phyloP scores from a whole-genome alignment of 1,140 invertebrate genomes.

The Lordiphosa collinella region DNA sequence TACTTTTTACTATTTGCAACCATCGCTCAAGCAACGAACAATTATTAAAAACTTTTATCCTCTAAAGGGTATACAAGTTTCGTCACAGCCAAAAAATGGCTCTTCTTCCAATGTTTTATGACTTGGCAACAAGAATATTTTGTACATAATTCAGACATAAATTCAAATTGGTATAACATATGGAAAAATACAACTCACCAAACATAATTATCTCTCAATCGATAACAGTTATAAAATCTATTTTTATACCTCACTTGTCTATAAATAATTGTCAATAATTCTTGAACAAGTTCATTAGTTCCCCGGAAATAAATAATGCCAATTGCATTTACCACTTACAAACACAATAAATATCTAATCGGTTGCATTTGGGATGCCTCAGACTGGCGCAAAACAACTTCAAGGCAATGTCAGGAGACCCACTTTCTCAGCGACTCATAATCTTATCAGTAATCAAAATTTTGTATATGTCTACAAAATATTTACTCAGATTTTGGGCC shows the following conservation, averaged over 20 bases:
- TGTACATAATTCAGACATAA: background rate
- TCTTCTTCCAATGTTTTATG: background rate
- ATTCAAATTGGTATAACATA: background rate
- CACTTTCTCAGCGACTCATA: background rate
- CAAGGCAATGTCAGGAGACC: background rate
- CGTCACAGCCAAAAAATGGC: no score
- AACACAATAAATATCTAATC: constrained; percentile 3
- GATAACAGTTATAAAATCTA: background rate
- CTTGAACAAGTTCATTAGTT: constrained; percentile 3
- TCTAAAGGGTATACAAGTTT: no score
- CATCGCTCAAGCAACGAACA: no score
- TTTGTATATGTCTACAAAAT: no score
- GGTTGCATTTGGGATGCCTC: background rate
- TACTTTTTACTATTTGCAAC: no score
- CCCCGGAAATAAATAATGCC: constrained; percentile 1
- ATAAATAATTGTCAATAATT: constrained; percentile 1
- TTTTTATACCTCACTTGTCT: constrained; percentile 4
- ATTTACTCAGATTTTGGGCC: no score
- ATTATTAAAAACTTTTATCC: no score
- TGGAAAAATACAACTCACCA: constrained; percentile 1
- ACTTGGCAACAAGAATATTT: constrained; percentile 27
- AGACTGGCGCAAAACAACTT: constrained; percentile 1
- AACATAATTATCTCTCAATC: background rate
- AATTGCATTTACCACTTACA: constrained; percentile 3
- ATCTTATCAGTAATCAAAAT: no score